Base-by-base conservation (phyloP, 2,888 invertebrate species). In the Emmelina monodactyla region DNA sequence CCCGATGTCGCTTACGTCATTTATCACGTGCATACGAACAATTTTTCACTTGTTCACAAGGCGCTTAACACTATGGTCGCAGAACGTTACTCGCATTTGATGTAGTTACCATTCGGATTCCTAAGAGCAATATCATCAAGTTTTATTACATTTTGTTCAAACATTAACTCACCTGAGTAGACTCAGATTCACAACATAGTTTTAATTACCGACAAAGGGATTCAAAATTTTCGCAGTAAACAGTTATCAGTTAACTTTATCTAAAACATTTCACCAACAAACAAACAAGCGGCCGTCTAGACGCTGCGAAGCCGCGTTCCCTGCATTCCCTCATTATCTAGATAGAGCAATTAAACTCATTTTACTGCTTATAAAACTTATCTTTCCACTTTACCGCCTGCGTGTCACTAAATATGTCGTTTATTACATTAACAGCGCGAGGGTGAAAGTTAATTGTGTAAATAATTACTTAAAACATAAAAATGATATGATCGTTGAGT, bases 391-490 rank as follows among this genome's bases (percentile, higher is more conserved):
- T 53, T 50, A 46, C 45, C 45, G 47, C 37, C 51, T 53, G 60
- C 60, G 58, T 64, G 62, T 51, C 44, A 56, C 59, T 63, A 69
- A 68, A 68, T 67, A 61, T 50, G 57, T 58, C 55, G 61, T 68
- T 70, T 59, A 60, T 55, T 57, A 54, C 52, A 53, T 61, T 59
- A 63, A 61, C 53, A 54, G 12, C 55, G 44, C 48, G 56, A 58
- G 67, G 63, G 67, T 56, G 61, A 47, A 54, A 62, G 57, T 70
- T 70, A 65, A 72, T 70, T 65, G 71, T 65, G 69, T 68, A 64
- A 69, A 66, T 62, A 65, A 68, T 68, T 67, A 62, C 56, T 62
- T 66, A 67, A 65, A 25, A 25, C 4, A 25, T 25, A 25, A 25
- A 25, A 29, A 29, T 14, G 29, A 29, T 14, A 29, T 12, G 7